Evolutionary conservation across 2,888 invertebrate genomes (phyloP).

Genomic region (Odontocolon sp.): DNA sequence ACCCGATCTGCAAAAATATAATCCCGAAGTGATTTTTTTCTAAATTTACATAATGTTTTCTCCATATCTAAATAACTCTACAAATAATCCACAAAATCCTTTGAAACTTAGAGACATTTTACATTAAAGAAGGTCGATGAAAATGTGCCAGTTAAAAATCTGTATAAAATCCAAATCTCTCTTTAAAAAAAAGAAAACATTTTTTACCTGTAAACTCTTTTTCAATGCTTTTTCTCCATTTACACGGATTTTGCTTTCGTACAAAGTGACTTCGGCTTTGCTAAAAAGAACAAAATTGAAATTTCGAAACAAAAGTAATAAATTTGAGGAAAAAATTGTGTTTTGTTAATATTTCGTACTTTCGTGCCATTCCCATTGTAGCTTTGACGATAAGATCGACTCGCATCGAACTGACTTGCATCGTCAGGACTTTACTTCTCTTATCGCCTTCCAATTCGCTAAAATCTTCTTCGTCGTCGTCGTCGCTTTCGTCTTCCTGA

Average conservation of each 20-base stretch:
- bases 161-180: not conserved
- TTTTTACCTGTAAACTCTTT: constrained; percentile 86
- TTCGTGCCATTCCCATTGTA: constrained; percentile 87
- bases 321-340: no score
- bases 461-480: constrained; percentile 81
- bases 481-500: constrained; percentile 73
- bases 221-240: constrained; percentile 90
- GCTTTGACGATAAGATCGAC: constrained; percentile 87
- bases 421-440: constrained; percentile 86
- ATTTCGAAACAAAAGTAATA: constrained; percentile 43
- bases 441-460: constrained; percentile 82
- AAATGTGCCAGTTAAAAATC: not conserved
- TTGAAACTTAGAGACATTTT: no score
- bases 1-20: constrained; percentile 19
- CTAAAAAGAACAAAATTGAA: no score
- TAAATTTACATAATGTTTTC: no score
- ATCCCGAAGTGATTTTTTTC: constrained; percentile 26
- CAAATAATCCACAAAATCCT: no score
- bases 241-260: constrained; percentile 89
- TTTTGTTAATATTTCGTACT: constrained; percentile 83
- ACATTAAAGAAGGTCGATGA: not conserved
- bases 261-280: constrained; percentile 91
- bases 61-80: no score
- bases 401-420: constrained; percentile 86
- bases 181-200: constrained; percentile 9